These are phyloP conservation scores for Aythya fuligula DNA, from an alignment of 2,797 vertebrate species.

Conservation along the genomic window DNA sequence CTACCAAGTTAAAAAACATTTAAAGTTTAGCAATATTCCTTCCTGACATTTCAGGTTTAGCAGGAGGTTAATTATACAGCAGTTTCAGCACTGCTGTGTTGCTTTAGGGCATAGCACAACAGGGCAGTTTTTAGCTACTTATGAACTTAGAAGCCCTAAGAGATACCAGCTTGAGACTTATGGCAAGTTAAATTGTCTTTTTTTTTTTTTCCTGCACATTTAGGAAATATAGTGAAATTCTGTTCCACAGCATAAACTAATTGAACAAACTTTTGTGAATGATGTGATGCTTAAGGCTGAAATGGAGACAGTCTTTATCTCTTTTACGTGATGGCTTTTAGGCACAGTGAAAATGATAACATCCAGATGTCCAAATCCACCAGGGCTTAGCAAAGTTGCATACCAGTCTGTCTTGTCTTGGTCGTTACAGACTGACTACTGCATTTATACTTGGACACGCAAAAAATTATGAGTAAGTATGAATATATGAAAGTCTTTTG, in stretches of 20 bases:
- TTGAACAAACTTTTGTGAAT: conserved; percentile 48
- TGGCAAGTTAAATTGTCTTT: conserved; percentile 46
- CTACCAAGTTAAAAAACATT: not conserved
- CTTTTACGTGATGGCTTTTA: conserved; percentile 1
- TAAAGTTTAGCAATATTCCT: conserved; percentile 44
- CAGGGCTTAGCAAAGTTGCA: not conserved
- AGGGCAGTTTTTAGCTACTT: conserved; percentile 60
- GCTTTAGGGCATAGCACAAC: conserved; percentile 46
- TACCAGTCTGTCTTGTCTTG: not conserved
- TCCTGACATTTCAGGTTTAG: conserved; percentile 71
- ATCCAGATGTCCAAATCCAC: conserved; percentile 17
- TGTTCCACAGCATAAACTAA: conserved; percentile 43
- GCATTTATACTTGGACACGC: not conserved
- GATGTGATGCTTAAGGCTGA: conserved; percentile 41
- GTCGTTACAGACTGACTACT: not conserved
- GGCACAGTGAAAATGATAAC: conserved; percentile 33
- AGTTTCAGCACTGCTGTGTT: conserved; percentile 45
- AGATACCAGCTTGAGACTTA: conserved; percentile 64
- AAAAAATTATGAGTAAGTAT: not conserved
- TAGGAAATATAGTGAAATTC: conserved; percentile 33
- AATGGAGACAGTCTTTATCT: conserved; percentile 36
- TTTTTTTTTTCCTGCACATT: conserved; percentile 32
- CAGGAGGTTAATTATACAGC: conserved; percentile 75
- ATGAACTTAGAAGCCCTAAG: conserved; percentile 48
- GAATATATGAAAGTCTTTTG: not conserved